Conservation (phyloP, 2,797 vertebrate species). For the Natrix natrix region DNA sequence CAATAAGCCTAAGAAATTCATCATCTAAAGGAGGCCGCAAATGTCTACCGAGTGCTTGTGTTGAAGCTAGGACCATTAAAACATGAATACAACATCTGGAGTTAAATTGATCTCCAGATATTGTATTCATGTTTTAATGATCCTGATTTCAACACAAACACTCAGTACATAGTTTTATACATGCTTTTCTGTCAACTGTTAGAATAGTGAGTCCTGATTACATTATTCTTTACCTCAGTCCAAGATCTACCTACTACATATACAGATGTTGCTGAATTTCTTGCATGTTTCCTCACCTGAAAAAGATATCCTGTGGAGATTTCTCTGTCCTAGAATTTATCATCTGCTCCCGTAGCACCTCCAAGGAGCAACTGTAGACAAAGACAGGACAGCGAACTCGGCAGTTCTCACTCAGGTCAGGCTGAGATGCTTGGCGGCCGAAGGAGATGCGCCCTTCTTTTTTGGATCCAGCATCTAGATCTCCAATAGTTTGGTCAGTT, state of each 20-base stretch:
- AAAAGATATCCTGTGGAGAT: constrained; percentile 82
- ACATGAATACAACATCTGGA: not conserved
- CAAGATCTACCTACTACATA: not conserved
- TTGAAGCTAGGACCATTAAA: not conserved
- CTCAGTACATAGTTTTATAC: not conserved
- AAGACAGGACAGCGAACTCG: constrained; percentile 89
- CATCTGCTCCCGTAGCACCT: constrained; percentile 87
- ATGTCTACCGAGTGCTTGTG: not conserved
- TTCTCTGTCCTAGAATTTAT: constrained; percentile 78
- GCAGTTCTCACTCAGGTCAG: constrained; percentile 72
- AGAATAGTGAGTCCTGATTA: not conserved
- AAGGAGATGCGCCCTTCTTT: constrained; percentile 77
- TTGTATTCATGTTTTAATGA: not conserved
- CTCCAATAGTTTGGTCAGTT: constrained; percentile 72
- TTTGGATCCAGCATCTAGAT: constrained; percentile 74
- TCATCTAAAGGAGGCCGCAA: not conserved
- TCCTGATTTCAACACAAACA: not conserved
- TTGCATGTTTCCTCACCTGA: constrained; percentile 76
- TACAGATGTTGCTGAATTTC: not conserved
- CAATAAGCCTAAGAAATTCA: not conserved
- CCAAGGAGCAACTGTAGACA: constrained; percentile 91
- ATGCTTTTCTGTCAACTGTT: not conserved
- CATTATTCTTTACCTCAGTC: not conserved
- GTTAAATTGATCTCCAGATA: not conserved
- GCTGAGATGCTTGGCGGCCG: constrained; percentile 78